Evolutionary conservation across 2,888 invertebrate genomes (phyloP).

Genomic region (Noctua pronuba): DNA sequence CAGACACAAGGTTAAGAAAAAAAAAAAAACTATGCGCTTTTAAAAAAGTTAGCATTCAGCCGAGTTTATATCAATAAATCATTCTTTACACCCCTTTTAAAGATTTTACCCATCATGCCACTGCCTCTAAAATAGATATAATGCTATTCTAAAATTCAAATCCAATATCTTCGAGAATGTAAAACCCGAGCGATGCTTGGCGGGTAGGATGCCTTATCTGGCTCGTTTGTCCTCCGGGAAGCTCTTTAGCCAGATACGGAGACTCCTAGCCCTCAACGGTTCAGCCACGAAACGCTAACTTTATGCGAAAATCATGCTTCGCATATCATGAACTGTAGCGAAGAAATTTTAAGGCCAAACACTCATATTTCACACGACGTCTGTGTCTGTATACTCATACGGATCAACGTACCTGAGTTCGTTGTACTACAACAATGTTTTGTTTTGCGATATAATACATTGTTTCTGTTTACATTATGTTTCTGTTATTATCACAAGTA

Average conservation of each 20-base stretch:
- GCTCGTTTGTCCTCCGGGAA: conserved; percentile 86
- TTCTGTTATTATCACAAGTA: conserved; percentile 52
- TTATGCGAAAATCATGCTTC: conserved; percentile 58
- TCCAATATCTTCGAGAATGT: conserved; percentile 55
- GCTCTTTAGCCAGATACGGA: conserved; percentile 81
- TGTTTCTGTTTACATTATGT: conserved; percentile 48
- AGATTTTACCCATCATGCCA: background rate
- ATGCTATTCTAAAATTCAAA: conserved; percentile 48
- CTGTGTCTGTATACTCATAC: conserved; percentile 10
- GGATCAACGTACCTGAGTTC: conserved; percentile 58
- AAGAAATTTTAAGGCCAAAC: conserved; percentile 35
- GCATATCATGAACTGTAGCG: conserved; percentile 30
- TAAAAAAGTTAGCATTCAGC: no score
- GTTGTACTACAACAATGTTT: conserved; percentile 56
- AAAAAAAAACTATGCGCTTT: no score
- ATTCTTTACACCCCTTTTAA: background rate
- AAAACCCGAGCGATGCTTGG: conserved; percentile 53
- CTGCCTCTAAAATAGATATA: conserved; percentile 24
- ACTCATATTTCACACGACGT: conserved; percentile 28
- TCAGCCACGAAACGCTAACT: conserved; percentile 63
- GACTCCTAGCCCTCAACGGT: conserved; percentile 69
- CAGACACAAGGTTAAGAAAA: no score
- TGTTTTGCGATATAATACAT: conserved; percentile 37
- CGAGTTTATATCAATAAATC: background rate
- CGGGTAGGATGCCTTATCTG: conserved; percentile 81